phyloP scores from a whole-genome alignment of 2,113 vertebrate species.

The Corythaeola cristata region DNA sequence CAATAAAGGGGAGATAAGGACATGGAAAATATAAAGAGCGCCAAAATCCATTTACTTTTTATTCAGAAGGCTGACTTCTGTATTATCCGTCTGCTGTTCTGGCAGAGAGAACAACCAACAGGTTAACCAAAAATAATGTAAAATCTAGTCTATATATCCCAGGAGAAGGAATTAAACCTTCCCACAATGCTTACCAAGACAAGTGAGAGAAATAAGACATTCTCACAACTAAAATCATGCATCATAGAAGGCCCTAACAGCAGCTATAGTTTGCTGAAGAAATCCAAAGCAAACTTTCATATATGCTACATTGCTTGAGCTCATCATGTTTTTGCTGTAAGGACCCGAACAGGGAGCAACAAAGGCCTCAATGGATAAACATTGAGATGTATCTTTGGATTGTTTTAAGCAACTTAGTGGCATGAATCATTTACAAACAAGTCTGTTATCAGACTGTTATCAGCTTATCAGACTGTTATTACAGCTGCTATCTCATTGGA shows the following conservation, averaged over 20 bases:
- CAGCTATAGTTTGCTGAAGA: not conserved
- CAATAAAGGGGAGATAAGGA: not conserved
- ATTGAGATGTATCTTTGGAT: not conserved
- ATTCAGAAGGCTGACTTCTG: not conserved
- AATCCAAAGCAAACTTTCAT: not conserved
- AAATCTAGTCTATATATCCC: not conserved
- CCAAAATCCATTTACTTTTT: not conserved
- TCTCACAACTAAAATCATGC: not conserved
- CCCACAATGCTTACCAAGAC: not conserved
- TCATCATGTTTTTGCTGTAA: not conserved
- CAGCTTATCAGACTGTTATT: too few species aligned
- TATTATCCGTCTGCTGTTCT: not conserved
- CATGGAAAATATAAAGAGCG: not conserved
- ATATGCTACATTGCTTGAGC: not conserved
- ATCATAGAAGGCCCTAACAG: not conserved
- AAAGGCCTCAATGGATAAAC: not conserved
- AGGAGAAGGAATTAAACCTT: not conserved
- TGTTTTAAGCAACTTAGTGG: not conserved
- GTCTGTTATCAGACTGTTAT: not conserved
- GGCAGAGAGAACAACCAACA: not conserved
- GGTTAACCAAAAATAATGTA: not conserved
- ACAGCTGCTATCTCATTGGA: not conserved
- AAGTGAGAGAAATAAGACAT: not conserved
- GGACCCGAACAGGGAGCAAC: not conserved
- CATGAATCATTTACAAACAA: not conserved